Evolutionary conservation across 2,888 invertebrate species (phyloP), one percentile per base, ranked within the genome.

Genomic region (Pristionchus arcanus): DNA sequence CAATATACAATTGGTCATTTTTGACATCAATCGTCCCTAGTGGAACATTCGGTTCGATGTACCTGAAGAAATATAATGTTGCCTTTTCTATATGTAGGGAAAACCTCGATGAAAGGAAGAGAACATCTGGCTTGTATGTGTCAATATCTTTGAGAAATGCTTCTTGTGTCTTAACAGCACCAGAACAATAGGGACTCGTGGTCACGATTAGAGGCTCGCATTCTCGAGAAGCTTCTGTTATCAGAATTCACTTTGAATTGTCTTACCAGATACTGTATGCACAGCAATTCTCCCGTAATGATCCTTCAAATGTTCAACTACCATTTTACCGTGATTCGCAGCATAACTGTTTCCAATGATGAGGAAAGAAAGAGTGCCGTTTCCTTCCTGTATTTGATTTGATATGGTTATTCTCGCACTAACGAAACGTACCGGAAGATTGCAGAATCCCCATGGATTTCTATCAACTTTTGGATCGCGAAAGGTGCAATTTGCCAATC

Each of bases 381-480:
- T 85, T 7, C 84, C 84, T n/a, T 31, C 4, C 84, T 85, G 84
- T 0, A n/a, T 19, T n/a, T 5, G 3, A 0, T n/a, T 31, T 49
- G 4, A 15, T 53, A 31, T 28, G 31, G 53, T 21, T 3, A 42
- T 11, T 74, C 7, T 2, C 42, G 2, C 37, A 37, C 5, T 16
- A 28, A 16, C 2, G 28, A 28, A 28, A 55, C n/a, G 21, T 34
- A 85, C 84, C 13, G 84, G 84, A 34, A 85, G 84, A 31, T 85
- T 25, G 37, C 84, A 85, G 37, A 85, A 85, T 59, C 84, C 84
- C 84, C 84, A 85, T 49, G 84, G 84, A 16, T 85, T 85, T 15
- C 84, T n/a, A n/a, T 85, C 83, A 4, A 83, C 28, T 59, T 34
- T 85, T 28, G 81, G 49, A 42, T 34, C 28, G 15, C 59, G 84